A percentile compares a stretch with the other conserved stretches of the same genome.
Evolutionary conservation across 2,113 vertebrate species (phyloP).

Genomic region (Hemiprocne comata): DNA sequence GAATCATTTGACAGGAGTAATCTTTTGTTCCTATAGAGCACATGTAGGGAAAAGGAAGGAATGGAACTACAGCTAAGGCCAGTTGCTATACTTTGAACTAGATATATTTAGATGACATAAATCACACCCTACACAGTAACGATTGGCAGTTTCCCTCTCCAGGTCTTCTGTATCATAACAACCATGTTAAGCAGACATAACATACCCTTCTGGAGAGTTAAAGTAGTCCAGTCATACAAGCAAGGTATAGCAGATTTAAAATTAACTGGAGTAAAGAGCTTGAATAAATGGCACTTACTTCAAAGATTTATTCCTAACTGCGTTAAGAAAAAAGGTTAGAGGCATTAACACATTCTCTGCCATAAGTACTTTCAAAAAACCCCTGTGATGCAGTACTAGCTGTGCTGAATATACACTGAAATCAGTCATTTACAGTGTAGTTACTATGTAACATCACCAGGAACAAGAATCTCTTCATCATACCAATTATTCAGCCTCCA

Average conservation of each 20-base stretch:
- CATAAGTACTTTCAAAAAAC: not conserved
- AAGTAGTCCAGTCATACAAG: not conserved
- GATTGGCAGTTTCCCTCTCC: not conserved
- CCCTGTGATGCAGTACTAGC: not conserved
- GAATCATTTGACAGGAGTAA: not conserved
- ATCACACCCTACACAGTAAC: not conserved
- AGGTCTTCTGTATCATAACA: not conserved
- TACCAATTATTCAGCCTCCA: not conserved
- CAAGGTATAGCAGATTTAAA: not conserved
- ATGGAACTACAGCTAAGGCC: not conserved
- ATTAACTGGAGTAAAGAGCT: not conserved
- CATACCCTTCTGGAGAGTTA: not conserved
- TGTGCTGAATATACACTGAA: not conserved
- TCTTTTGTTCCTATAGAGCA: not conserved
- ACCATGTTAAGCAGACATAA: accelerated
- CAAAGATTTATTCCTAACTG: not conserved
- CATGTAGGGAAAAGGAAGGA: not conserved
- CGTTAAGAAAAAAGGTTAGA: not conserved
- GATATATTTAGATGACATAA: not conserved
- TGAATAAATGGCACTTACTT: not conserved
- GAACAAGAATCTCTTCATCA: constrained; percentile 1
- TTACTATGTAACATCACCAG: not conserved
- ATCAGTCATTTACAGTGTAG: not conserved
- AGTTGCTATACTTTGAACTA: not conserved
- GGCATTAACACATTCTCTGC: not conserved